phyloP scores from a whole-genome alignment of 2,113 vertebrate genomes.

The Oncorhynchus clarkii region DNA sequence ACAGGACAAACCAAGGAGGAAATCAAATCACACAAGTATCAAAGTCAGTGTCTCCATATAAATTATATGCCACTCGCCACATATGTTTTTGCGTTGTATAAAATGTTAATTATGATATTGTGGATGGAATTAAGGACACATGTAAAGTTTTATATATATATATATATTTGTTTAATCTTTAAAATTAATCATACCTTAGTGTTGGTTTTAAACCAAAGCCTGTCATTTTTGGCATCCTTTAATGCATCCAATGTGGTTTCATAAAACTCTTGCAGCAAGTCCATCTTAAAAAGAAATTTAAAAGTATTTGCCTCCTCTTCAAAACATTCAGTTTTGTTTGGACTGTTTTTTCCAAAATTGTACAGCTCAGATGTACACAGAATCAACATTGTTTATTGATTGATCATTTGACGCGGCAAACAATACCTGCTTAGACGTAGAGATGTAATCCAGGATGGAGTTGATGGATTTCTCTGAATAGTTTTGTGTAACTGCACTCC shows the following conservation, averaged over 20 bases:
- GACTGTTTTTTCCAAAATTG: no score
- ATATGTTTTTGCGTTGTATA: no score
- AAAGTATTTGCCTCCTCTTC: neutral
- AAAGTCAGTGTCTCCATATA: no score
- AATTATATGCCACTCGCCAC: no score
- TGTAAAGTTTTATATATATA: neutral
- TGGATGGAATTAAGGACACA: neutral
- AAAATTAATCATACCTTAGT: conserved; percentile 78
- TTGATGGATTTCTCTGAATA: conserved; percentile 93
- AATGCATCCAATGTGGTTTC: conserved; percentile 89
- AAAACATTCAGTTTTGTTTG: neutral
- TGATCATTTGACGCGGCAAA: conserved; percentile 26
- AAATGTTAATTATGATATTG: no score
- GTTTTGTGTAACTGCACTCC: conserved; percentile 96
- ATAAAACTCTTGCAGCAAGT: conserved; percentile 93
- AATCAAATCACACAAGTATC: neutral
- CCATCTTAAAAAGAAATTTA: conserved; percentile 73
- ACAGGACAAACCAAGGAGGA: neutral
- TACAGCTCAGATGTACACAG: no score
- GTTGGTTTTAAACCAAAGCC: conserved; percentile 94
- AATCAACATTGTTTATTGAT: no score
- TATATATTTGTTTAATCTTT: neutral
- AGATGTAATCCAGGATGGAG: conserved; percentile 93
- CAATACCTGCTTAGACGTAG: conserved; percentile 90
- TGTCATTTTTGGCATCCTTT: conserved; percentile 94